Conservation (phyloP, 1,140 invertebrate genomes). For the Spodoptera litura region DNA sequence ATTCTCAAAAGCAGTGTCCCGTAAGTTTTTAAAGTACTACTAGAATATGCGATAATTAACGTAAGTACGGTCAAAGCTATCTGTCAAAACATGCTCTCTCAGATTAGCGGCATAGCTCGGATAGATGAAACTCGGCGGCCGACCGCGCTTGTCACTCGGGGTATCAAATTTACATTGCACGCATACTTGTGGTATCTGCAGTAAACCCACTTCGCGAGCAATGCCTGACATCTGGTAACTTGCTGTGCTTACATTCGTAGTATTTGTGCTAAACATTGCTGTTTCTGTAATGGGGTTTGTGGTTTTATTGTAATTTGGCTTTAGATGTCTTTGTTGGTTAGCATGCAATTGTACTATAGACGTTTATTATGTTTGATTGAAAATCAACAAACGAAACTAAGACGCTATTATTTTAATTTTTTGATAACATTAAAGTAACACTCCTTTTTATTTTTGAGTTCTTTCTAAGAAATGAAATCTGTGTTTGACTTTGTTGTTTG, state of each 20-base stretch:
- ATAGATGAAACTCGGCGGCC: constrained; percentile 60
- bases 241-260: constrained; percentile 8
- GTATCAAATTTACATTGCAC: constrained; percentile 79
- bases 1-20: constrained; percentile 14
- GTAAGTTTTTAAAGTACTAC: constrained; percentile 28
- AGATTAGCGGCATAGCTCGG: constrained; percentile 63
- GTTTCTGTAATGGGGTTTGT: constrained; percentile 15
- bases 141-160: constrained; percentile 65
- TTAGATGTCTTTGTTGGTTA: background rate
- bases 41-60: constrained; percentile 34
- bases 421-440: too few species aligned
- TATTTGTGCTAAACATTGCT: constrained; percentile 39
- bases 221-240: constrained; percentile 51
- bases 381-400: too few species aligned
- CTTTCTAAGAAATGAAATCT: too few species aligned
- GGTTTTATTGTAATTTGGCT: background rate
- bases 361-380: too few species aligned
- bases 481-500: too few species aligned
- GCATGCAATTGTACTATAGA: too few species aligned
- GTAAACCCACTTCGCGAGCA: constrained; percentile 63
- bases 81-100: constrained; percentile 54
- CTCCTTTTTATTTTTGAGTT: too few species aligned
- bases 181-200: constrained; percentile 71
- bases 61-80: constrained; percentile 35
- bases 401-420: too few species aligned